These are phyloP conservation scores for Thryonomys swinderianus DNA, from an alignment of 2,113 vertebrate genomes.

Conservation along the genomic window DNA sequence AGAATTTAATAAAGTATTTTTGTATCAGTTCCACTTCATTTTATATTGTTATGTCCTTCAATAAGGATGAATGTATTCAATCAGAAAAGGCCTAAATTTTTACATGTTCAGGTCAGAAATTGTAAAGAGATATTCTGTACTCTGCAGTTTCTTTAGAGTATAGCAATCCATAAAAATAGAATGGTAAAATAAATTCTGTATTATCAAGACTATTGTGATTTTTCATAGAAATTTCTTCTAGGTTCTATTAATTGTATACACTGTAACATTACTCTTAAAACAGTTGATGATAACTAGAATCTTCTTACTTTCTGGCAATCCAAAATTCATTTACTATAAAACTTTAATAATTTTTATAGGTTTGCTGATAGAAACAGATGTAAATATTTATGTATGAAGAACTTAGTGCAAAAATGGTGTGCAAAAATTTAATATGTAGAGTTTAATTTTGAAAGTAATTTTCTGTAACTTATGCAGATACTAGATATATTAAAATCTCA, in stretches of 20 bases:
- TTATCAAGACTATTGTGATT: neutral
- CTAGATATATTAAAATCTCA: neutral
- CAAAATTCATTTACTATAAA: constrained; percentile 20
- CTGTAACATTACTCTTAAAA: neutral
- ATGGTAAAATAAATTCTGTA: neutral
- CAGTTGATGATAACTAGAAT: neutral
- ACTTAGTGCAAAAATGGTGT: neutral
- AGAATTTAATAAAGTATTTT: constrained; percentile 66
- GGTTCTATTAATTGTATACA: neutral
- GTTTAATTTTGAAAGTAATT: neutral
- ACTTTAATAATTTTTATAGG: neutral
- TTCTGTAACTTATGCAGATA: neutral
- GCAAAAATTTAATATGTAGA: neutral
- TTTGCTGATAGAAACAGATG: neutral
- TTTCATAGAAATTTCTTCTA: neutral
- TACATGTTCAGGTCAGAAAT: neutral
- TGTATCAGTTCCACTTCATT: constrained; percentile 49
- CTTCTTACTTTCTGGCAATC: neutral
- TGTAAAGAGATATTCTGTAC: constrained; percentile 22
- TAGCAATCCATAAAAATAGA: neutral
- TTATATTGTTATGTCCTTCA: constrained; percentile 38
- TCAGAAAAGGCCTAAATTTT: constrained; percentile 7
- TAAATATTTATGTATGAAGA: neutral
- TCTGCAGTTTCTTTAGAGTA: neutral
- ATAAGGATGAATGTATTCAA: constrained; percentile 28